Percentiles rank a stretch among this genome's conserved stretches.
phyloP scores from a whole-genome alignment of 2,888 invertebrate species.

The Himalopsyche japonica region DNA sequence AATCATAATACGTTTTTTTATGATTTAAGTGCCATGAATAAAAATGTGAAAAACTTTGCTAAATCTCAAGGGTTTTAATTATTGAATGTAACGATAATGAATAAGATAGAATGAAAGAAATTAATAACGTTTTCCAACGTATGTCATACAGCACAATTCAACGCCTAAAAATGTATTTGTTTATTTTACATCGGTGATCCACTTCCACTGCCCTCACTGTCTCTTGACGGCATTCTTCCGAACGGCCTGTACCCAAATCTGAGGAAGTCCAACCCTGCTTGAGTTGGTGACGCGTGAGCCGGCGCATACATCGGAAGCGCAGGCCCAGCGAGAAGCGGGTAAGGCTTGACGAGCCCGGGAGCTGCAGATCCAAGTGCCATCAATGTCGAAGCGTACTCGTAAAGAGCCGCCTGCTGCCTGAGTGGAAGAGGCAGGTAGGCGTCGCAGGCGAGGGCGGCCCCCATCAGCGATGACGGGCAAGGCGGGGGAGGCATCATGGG shows the following conservation, averaged over 20 bases:
- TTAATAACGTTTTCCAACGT: no score
- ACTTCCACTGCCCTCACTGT: not conserved
- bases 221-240: not conserved
- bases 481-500: not conserved
- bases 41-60: no score
- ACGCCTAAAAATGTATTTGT: not conserved
- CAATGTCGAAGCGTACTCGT: conserved; percentile 24
- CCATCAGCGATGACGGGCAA: not conserved
- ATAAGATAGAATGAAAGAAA: no score
- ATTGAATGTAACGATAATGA: no score
- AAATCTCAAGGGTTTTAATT: no score
- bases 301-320: conserved; percentile 9
- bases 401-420: conserved; percentile 26
- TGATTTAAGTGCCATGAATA: no score
- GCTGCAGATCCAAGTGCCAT: conserved; percentile 11
- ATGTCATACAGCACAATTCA: no score
- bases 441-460: conserved; percentile 52
- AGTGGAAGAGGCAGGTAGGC: conserved; percentile 50
- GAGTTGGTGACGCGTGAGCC: not conserved
- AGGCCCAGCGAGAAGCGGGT: conserved; percentile 23
- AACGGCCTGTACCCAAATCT: conserved; percentile 2
- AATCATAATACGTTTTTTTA: no score
- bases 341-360: conserved; percentile 27
- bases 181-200: not conserved
- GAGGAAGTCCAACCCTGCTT: not conserved